Conservation (phyloP, 2,113 vertebrate species). For the Rutilus rutilus region DNA sequence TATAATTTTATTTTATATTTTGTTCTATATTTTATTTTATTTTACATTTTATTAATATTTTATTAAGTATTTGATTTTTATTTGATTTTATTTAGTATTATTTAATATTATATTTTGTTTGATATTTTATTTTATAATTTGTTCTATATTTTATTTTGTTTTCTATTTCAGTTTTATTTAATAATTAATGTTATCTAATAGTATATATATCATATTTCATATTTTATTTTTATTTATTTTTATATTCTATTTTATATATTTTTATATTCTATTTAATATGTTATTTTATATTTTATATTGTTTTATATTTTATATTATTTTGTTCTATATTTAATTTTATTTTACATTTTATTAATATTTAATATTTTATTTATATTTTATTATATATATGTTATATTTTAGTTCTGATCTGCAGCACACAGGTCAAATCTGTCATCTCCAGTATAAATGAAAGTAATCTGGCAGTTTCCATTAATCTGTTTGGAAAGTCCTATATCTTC, state of each 20-base stretch:
- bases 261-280: too few species aligned
- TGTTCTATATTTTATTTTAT: neutral
- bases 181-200: too few species aligned
- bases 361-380: neutral
- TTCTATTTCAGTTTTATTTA: too few species aligned
- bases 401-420: neutral
- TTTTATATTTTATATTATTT: neutral
- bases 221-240: too few species aligned
- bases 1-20: neutral
- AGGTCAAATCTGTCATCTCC: neutral
- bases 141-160: too few species aligned
- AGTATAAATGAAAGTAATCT: neutral
- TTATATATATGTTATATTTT: neutral
- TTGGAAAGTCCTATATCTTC: neutral
- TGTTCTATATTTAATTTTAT: neutral
- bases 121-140: neutral
- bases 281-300: neutral
- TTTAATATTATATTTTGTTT: neutral
- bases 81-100: neutral
- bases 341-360: neutral
- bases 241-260: too few species aligned
- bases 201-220: too few species aligned
- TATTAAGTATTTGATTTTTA: neutral
- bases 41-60: neutral
- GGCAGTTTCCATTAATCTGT: neutral